Evolutionary conservation across 1,140 invertebrate genomes (phyloP), one percentile per base, ranked within the genome.

Genomic region (Zaprionus lachaisei): DNA sequence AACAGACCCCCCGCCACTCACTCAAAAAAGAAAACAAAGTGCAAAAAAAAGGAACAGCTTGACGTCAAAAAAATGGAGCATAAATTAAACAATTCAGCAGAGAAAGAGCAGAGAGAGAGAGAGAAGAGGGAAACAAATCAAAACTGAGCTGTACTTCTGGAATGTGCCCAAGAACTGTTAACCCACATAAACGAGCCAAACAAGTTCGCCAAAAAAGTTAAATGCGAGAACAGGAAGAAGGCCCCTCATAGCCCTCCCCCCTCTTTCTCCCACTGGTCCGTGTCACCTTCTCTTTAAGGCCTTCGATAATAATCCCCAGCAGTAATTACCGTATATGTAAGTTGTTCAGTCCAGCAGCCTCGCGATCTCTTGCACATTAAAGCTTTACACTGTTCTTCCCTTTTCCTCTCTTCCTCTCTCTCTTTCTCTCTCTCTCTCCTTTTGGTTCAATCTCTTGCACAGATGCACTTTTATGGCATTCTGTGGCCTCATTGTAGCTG

Each of bases 271-370:
- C 65, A 26, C 68, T 61, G 44, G 2, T n/a, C 41, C 17, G 7
- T 17, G 41, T 38, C 77, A 74, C 75, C 71, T 76, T 79, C 81
- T 84, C 66, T 79, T 73, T 80, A 68, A 70, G 75, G 75, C 70
- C 49, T 60, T 55, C 58, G 54, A 79, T 75, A 71, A 82, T 75
- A 82, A 82, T 75, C 75, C 75, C 38, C 80, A 77, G 64, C 60
- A 74, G 62, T 85, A 85, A 85, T 85, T 81, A 85, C 83, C 83
- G 77, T 85, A 81, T 85, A 85, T 70, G 82, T 85, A 72, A 72
- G 74, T 72, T 73, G 78, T 17, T 49, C 74, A 72, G 56, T 67
- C 79, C 74, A 78, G 79, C 71, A 77, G 67, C 67, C 71, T 78
- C 65, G 81, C 74, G 74, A 81, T 84, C 67, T 80, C 72, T 72